Percentiles rank a stretch among this genome's conserved stretches.
Evolutionary conservation across 2,113 vertebrate genomes (phyloP).

Genomic region (Sciurus niger): DNA sequence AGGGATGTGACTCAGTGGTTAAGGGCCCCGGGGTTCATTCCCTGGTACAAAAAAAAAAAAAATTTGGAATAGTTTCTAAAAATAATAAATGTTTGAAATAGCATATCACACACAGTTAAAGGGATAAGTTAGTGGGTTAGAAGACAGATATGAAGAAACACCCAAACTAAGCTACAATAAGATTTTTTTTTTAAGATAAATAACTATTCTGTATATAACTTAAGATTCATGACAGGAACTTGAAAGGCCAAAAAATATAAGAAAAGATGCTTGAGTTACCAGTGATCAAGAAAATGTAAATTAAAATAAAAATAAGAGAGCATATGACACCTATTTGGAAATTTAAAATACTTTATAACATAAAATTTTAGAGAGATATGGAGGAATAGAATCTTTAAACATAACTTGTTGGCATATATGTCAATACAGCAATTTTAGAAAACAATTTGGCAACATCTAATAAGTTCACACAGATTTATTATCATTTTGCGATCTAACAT

Average conservation of each 20-base stretch:
- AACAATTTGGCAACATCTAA: constrained; percentile 21
- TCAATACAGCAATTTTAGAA: background rate
- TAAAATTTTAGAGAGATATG: background rate
- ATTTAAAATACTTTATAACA: background rate
- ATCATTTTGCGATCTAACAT: background rate
- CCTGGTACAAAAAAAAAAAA: background rate
- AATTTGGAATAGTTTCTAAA: background rate
- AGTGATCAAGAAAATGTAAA: background rate
- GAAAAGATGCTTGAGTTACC: background rate
- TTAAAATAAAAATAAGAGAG: constrained; percentile 25
- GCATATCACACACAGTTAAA: background rate
- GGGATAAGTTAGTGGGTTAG: background rate
- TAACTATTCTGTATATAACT: background rate
- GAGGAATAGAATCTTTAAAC: background rate
- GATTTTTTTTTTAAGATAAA: background rate
- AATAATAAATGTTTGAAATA: background rate
- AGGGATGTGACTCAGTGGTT: too few species aligned
- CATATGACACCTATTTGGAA: background rate
- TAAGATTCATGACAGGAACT: background rate
- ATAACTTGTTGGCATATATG: background rate
- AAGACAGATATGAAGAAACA: background rate
- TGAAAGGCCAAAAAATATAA: background rate
- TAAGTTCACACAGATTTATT: background rate
- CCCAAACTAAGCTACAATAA: background rate
- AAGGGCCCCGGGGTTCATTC: too few species aligned